Conservation (phyloP, 2,888 invertebrate species). For the Oxystoma pomonae region DNA sequence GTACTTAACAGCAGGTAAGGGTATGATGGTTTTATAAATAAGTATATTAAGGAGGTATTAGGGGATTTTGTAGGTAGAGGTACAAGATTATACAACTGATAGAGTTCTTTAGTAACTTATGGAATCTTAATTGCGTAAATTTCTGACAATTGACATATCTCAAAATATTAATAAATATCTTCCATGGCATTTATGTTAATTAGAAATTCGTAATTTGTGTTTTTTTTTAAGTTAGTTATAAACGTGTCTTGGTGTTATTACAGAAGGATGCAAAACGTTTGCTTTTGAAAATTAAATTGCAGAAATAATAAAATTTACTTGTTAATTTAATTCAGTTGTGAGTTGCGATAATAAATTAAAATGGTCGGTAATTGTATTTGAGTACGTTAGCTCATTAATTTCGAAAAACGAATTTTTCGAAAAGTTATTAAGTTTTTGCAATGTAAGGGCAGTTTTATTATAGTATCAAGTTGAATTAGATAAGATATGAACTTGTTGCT, state of each 20-base stretch:
- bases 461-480: no score
- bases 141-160: slow-evolving; percentile 14
- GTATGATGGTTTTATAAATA: slow-evolving; percentile 2
- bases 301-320: no score
- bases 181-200: slow-evolving; percentile 17
- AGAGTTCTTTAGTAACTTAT: slow-evolving; percentile 9
- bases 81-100: slow-evolving; percentile 13
- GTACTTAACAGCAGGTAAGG: slow-evolving; percentile 7
- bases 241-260: slow-evolving; percentile 21
- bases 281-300: no score
- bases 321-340: no score
- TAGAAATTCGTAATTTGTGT: slow-evolving; percentile 18
- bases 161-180: slow-evolving; percentile 19
- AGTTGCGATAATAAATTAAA: slow-evolving; percentile 22
- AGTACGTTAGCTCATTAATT: no score
- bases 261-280: slow-evolving; percentile 23
- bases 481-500: no score
- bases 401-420: no score
- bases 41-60: background rate
- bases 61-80: slow-evolving; percentile 4
- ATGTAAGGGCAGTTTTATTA: no score
- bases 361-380: slow-evolving; percentile 23
- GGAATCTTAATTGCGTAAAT: slow-evolving; percentile 21
- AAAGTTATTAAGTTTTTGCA: no score
- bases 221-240: slow-evolving; percentile 14